Evolutionary conservation across 2,113 vertebrate genomes (phyloP).

Genomic region (Polypterus bichir): DNA sequence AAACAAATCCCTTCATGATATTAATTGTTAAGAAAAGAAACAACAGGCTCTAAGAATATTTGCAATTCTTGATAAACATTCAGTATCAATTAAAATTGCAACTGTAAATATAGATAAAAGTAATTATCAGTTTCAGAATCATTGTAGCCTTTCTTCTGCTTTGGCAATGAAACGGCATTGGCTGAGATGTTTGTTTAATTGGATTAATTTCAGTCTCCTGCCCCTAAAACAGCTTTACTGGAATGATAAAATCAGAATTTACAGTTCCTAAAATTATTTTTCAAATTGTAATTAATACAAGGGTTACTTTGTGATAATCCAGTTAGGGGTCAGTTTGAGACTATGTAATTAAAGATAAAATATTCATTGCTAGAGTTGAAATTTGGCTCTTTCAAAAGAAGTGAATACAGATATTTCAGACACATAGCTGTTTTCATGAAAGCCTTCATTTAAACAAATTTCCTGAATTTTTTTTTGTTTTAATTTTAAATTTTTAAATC

Average conservation of each 20-base stretch:
- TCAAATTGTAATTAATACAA: neutral
- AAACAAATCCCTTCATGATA: too few relatives aligned
- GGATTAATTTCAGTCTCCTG: slow-evolving; percentile 35
- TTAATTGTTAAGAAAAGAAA: too few relatives aligned
- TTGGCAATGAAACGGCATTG: too few relatives aligned
- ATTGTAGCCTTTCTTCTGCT: too few relatives aligned
- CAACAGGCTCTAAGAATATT: too few relatives aligned
- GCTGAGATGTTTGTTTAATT: slow-evolving; percentile 32
- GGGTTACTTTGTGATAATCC: neutral
- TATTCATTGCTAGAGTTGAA: neutral
- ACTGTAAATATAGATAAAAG: too few relatives aligned
- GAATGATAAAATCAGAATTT: slow-evolving; percentile 38
- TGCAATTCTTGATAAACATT: too few relatives aligned
- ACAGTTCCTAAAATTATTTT: slow-evolving; percentile 2
- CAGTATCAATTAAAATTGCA: too few relatives aligned
- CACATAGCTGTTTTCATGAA: neutral
- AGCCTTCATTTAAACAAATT: neutral
- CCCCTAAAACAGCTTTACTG: slow-evolving; percentile 22
- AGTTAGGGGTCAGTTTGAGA: neutral
- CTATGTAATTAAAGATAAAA: neutral
- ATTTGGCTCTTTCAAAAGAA: neutral
- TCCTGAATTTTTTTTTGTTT: too few relatives aligned
- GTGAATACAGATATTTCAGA: neutral
- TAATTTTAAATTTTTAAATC: too few relatives aligned
- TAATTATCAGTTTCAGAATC: too few relatives aligned